Evolutionary conservation across 2,797 vertebrate genomes (phyloP).

Genomic region (Esox masquinongy): DNA sequence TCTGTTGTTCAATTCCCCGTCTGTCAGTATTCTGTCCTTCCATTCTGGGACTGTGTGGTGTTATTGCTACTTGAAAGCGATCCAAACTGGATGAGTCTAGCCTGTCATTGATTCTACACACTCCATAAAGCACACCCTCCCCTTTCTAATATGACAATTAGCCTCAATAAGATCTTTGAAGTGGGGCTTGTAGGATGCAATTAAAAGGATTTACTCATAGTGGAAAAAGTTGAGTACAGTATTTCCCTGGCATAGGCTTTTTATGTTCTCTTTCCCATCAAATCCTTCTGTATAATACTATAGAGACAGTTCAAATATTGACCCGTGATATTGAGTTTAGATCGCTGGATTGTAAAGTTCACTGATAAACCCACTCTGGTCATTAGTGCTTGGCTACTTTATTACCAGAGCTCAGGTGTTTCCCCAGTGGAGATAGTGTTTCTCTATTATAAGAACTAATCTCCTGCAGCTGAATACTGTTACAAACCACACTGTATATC

Average conservation of each 20-base stretch:
- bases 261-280: slow-evolving; percentile 38
- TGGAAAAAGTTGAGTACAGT: slow-evolving; percentile 26
- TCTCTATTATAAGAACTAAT: not conserved
- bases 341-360: slow-evolving; percentile 42
- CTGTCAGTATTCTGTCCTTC: slow-evolving; percentile 20
- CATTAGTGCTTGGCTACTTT: not conserved
- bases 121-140: slow-evolving; percentile 54
- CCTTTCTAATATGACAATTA: slow-evolving; percentile 55
- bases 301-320: not conserved
- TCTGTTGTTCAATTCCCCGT: slow-evolving; percentile 17
- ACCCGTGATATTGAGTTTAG: slow-evolving; percentile 4
- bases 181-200: slow-evolving; percentile 53
- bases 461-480: slow-evolving; percentile 48
- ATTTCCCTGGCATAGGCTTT: slow-evolving; percentile 8
- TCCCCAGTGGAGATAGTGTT: not conserved
- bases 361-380: not conserved
- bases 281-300: not conserved
- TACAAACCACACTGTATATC: slow-evolving; percentile 12
- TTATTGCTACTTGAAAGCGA: slow-evolving; percentile 44
- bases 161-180: slow-evolving; percentile 49
- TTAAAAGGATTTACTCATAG: slow-evolving; percentile 51
- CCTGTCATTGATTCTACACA: slow-evolving; percentile 62
- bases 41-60: slow-evolving; percentile 5
- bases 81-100: slow-evolving; percentile 37
- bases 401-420: not conserved